Evolutionary conservation across 2,113 vertebrate species (phyloP), one percentile per base, ranked within the genome.

Genomic region (Xenopus tropicalis): DNA sequence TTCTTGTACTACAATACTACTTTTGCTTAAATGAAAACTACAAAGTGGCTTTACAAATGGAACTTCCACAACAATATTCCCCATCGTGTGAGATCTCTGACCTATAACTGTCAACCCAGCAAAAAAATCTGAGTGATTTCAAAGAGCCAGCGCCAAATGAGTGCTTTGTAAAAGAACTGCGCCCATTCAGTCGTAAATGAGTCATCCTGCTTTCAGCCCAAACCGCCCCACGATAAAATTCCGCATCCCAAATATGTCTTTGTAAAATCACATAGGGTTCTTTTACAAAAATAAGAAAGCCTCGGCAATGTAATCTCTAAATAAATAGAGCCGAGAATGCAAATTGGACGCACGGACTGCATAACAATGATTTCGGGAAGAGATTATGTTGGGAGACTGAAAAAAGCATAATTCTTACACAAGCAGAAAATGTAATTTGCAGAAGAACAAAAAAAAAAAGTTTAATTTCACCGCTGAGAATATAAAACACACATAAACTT

Each of bases 181-280:
- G 14, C 24, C 58, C 24, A 62, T 43, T 69, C 57, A 75, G 43
- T 75, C 66, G 69, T 37, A 29, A 11, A 69, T 69, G 58, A 75
- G 66, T 75, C 66, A 75, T 61, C 29, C 22, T 22, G 22, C 8
- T 23, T 54, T 54, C 46, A 62, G 19, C 44, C 23, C 72, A 22
- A 66, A 54, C n/a, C 24, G 23, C 14, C 46, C 66, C 25, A 74
- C 52, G 16, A 44, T 44, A 23, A 42, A 48, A 61, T 29, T n/a
- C 57, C 20, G 21, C 23, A 59, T 51, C 1, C 16, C 24, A 37
- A 51, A 66, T 67, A 16, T 66, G 13, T 43, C 20, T 24, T 51
- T 66, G 29, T 23, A 66, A 48, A 48, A 13, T 37, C 29, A 37
- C 29, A 4, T 37, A 37, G 29, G 29, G 10, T 37, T 37, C 29